Evolutionary conservation across 2,888 invertebrate species (phyloP), one percentile per base, ranked within the genome.

Genomic region (Drymonia ruficornis): DNA sequence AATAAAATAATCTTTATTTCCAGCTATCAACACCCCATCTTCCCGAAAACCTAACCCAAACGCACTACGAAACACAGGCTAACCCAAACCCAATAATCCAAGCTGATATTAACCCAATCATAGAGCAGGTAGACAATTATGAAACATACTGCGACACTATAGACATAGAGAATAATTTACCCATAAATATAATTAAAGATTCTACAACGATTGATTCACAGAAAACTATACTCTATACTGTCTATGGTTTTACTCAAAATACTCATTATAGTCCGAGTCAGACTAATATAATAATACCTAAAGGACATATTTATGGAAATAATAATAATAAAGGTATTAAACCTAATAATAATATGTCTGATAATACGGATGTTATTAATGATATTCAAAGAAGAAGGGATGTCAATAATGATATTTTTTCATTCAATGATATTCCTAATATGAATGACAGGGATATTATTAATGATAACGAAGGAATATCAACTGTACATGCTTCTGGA

Each of bases 231-330:
- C 15, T 70, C 0, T 75, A 80, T 23, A 65, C 70, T 15, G 49
- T 78, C 4, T 62, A 67, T 49, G 74, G 65, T 3, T 69, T 65
- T 19, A 76, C 76, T 0, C 68, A 80, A 58, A 62, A 68, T 16
- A 76, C 78, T 0, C 80, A 86, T 50, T 72, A 74, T 0, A 86
- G 86, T 56, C 73, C 77, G 59, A 86, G 82, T 31, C 86, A 86
- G 56, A 51, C 56, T 23, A 60, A 74, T 3, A 55, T 82, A 4
- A 7, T 53, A 0, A 61, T 83, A 36, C 61, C 75, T 2, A 63
- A 73, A 7, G 75, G 76, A 52, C 74, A 70, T 8, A 5, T n/a
- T 4, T 52, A 61, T 18, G 62, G 58, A 18, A 51, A 44, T 16
- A 57, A 49, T 15, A 49, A 49, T 49, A 53, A 19, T 15, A 23